Evolutionary conservation across 2,797 vertebrate genomes (phyloP).

Genomic region (Myotis daubentonii): DNA sequence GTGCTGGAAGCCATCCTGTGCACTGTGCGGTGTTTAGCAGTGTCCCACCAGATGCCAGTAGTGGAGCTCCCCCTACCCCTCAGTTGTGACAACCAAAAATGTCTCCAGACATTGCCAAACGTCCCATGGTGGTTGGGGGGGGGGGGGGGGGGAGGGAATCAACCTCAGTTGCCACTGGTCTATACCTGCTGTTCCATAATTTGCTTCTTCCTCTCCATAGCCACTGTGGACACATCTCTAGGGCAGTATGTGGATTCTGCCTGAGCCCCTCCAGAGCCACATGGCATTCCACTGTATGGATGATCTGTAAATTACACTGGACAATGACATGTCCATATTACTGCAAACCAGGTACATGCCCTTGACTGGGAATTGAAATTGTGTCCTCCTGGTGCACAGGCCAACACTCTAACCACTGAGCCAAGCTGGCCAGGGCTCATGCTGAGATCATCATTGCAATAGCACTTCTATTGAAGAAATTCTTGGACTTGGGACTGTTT

Average conservation of each 20-base stretch:
- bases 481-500: accelerated
- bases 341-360: no score
- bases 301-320: accelerated
- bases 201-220: neutral
- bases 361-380: no score
- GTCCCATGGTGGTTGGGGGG: neutral
- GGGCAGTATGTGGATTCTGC: neutral
- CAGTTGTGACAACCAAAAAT: neutral
- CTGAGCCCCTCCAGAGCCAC: neutral
- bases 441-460: no score
- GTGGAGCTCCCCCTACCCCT: neutral
- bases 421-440: neutral
- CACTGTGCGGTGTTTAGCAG: neutral
- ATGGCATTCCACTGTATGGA: accelerated
- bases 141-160: accelerated
- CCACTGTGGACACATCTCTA: neutral
- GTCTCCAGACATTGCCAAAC: neutral
- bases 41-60: no score
- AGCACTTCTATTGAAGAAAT: neutral
- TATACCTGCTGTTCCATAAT: no score
- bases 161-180: neutral
- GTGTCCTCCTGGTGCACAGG: no score
- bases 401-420: no score
- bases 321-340: accelerated
- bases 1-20: neutral